Evolutionary conservation across 2,113 vertebrate genomes (phyloP).

Genomic region (Perca flavescens): DNA sequence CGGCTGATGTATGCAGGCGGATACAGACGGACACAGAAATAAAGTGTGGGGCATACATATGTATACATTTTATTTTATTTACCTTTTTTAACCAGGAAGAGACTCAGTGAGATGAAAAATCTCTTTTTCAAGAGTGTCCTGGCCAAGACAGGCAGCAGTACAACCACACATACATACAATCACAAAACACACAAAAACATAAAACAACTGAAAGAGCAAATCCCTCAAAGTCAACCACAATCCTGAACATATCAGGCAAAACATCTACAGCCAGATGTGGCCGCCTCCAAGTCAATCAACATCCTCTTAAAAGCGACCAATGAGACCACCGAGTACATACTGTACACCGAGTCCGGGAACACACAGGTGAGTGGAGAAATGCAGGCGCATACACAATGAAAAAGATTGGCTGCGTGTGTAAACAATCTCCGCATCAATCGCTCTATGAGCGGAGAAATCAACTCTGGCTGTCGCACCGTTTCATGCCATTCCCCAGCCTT

Average conservation of each 20-base stretch:
- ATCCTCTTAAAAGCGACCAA: too few species aligned
- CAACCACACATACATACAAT: too few species aligned
- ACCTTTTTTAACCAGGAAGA: too few species aligned
- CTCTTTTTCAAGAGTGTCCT: too few species aligned
- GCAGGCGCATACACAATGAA: conserved; percentile 24
- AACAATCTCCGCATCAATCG: conserved; percentile 74
- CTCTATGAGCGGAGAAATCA: conserved; percentile 62
- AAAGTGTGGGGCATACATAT: background rate
- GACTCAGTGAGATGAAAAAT: too few species aligned
- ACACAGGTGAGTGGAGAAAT: conserved; percentile 13
- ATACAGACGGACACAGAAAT: conserved; percentile 15
- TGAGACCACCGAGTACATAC: background rate
- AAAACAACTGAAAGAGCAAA: too few species aligned
- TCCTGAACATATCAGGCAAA: too few species aligned
- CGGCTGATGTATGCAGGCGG: conserved; percentile 20
- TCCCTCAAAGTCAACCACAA: too few species aligned
- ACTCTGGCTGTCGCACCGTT: conserved; percentile 36
- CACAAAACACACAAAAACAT: too few species aligned
- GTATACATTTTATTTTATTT: background rate
- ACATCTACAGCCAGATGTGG: too few species aligned
- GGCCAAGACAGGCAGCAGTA: too few species aligned
- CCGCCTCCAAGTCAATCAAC: too few species aligned
- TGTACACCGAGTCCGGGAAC: background rate
- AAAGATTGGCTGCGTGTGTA: conserved; percentile 41
- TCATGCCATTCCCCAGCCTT: conserved; percentile 43